These are phyloP conservation scores for Malurus leucopterus DNA, from an alignment of 2,797 vertebrate genomes.

Conservation along the genomic window DNA sequence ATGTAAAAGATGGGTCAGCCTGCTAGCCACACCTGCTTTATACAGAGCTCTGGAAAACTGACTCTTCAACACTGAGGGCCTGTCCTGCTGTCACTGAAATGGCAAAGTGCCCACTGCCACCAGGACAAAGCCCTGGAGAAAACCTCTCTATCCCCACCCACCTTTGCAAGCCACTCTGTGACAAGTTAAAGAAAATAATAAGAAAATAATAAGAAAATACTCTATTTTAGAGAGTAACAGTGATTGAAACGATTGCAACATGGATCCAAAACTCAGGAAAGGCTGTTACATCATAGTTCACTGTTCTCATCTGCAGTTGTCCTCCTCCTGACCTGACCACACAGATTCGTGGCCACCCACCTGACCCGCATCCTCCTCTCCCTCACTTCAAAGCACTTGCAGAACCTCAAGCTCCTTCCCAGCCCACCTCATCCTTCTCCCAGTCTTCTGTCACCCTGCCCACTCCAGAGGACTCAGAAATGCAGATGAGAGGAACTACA, in stretches of 20 bases:
- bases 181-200: background rate
- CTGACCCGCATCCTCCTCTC: background rate
- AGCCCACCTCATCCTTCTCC: background rate
- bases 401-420: background rate
- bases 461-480: background rate
- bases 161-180: background rate
- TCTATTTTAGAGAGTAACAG: background rate
- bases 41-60: background rate
- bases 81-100: background rate
- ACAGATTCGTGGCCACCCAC: background rate
- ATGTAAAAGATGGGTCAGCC: slow-evolving; percentile 1
- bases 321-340: background rate
- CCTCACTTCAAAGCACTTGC: background rate
- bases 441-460: background rate
- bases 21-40: background rate
- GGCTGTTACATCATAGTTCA: background rate
- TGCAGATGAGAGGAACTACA: slow-evolving; percentile 35
- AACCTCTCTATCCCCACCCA: background rate
- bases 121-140: background rate
- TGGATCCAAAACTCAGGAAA: background rate
- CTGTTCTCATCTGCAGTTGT: slow-evolving; percentile 22
- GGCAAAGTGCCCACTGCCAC: background rate
- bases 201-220: no score
- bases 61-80: background rate
- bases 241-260: background rate